Conservation (phyloP, 1,140 invertebrate species). For the Tribolium castaneum region DNA sequence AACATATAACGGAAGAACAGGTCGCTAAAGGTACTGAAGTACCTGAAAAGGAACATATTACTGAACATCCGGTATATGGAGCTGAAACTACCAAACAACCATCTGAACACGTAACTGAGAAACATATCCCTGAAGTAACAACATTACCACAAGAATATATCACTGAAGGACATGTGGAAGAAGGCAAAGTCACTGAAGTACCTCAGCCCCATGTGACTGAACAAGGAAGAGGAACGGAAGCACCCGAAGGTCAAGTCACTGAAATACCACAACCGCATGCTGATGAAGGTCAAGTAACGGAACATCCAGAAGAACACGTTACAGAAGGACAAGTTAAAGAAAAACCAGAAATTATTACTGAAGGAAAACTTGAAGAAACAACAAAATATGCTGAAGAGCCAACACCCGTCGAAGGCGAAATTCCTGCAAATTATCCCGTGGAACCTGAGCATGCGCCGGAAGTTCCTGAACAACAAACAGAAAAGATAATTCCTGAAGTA, state of each 20-base stretch:
- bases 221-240: constrained; percentile 43
- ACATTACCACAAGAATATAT: constrained; percentile 1
- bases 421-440: neutral
- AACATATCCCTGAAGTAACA: neutral
- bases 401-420: neutral
- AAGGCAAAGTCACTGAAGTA: neutral
- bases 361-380: constrained; percentile 6
- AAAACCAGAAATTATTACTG: constrained; percentile 13
- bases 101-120: neutral
- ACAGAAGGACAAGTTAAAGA: constrained; percentile 45
- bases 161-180: neutral
- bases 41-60: neutral
- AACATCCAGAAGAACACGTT: neutral
- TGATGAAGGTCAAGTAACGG: neutral
- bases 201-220: neutral
- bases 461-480: constrained; percentile 39
- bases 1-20: neutral
- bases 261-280: constrained; percentile 39
- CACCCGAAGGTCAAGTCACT: constrained; percentile 47
- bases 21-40: constrained; percentile 1
- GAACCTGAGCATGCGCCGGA: constrained; percentile 2
- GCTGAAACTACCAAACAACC: neutral
- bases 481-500: constrained; percentile 33
- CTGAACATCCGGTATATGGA: neutral
- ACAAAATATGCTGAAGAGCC: constrained; percentile 27